Conservation (phyloP, 2,797 vertebrate genomes). For the Manis crassicaudata region DNA sequence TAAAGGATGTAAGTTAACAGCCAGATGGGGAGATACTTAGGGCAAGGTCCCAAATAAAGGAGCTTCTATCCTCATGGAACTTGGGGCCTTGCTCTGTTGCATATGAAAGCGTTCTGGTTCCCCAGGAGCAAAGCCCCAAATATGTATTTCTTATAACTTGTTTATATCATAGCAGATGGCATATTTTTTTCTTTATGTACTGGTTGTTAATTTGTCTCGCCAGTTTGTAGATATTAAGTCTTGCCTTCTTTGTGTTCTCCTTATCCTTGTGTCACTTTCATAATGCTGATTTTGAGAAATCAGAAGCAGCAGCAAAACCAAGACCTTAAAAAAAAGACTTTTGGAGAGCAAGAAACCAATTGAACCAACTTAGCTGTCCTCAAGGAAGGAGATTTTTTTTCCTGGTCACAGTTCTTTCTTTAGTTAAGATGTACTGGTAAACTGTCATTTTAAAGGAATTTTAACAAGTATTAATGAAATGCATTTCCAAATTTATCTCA, state of each 20-base stretch:
- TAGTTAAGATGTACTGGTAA: neutral
- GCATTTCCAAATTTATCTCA: neutral
- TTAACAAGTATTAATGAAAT: neutral
- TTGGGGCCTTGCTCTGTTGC: too few relatives aligned
- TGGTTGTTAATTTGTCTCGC: neutral
- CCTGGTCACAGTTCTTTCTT: neutral
- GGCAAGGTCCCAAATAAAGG: too few relatives aligned
- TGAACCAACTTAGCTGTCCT: neutral
- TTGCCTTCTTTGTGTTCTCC: neutral
- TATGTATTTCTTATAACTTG: too few relatives aligned
- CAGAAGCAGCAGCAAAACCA: neutral
- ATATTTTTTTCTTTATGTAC: neutral
- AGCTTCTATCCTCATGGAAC: too few relatives aligned
- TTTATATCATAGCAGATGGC: too few relatives aligned
- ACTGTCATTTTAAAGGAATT: slow-evolving; percentile 11
- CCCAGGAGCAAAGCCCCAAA: too few relatives aligned
- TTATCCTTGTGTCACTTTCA: neutral
- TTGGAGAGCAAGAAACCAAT: neutral
- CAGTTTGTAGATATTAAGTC: neutral
- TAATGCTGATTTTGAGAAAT: neutral
- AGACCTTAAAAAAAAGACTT: neutral
- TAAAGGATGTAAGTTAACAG: too few relatives aligned
- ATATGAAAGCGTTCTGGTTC: too few relatives aligned
- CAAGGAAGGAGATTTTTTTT: neutral
- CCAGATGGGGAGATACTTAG: too few relatives aligned